Evolutionary conservation across 1,140 invertebrate genomes (phyloP), one percentile per base, ranked within the genome.

Genomic region (Pseudomyrmex dendroicus): DNA sequence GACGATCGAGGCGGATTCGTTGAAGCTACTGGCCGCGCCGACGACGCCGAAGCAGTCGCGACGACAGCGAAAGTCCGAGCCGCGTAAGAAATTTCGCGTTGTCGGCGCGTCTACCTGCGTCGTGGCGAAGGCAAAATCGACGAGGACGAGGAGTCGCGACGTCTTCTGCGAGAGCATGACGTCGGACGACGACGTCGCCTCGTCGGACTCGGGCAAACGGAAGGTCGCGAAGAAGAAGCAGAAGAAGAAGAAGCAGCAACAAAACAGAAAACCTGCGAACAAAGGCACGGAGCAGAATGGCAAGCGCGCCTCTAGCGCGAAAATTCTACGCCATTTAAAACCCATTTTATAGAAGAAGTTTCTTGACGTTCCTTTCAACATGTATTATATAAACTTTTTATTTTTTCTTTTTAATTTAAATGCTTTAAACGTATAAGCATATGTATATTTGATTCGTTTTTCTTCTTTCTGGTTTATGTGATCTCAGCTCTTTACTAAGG

Each of bases 141-240:
- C 94, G 93, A 85, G 64, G 15, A 44, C 61, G 3, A 50, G 70
- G 13, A 35, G 5, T 5, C 85, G 22, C 54, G 82, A 61, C 59
- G 67, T 67, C 17, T 20, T 82, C 1, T 89, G 93, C 62, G 94
- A 95, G 46, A 94, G 94, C 84, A 95, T 94, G 1, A 95, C 95
- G 76, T 95, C 95, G 2, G 95, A 95, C 61, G 95, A 95, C 73
- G 95, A 95, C 61, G 95, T 95, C 73, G 90, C 73, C 10, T 88
- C 84, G 0, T 56, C 22, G 17, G 62, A 86, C 15, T 74, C 67
- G 9, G 73, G 17, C 2, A 84, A 48, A n/a, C 72, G 93, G 44
- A 92, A 93, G 77, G 85, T 87, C 10, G 93, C 89, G 25, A 94
- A 94, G 70, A 95, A 94, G 86, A 89, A 92, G 8, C 93, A 93